A percentile compares a stretch with the other conserved stretches of the same genome.
phyloP scores from a whole-genome alignment of 2,888 invertebrate species.

The Troilus luridus region DNA sequence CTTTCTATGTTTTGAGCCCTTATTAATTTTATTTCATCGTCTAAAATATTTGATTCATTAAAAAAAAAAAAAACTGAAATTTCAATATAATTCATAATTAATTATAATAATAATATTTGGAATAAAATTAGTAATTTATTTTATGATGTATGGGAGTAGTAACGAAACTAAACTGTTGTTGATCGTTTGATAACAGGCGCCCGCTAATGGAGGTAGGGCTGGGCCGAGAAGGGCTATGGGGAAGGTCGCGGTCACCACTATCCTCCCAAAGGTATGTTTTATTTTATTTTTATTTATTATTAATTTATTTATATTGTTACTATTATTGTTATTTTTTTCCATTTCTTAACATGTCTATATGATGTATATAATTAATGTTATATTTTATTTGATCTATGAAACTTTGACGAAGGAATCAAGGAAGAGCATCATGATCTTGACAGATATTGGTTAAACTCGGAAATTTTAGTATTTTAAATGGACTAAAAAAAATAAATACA shows the following conservation, averaged over 20 bases:
- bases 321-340: neutral
- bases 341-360: constrained; percentile 64
- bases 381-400: neutral
- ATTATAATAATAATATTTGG: neutral
- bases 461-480: too few species aligned
- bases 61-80: neutral
- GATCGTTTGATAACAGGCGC: constrained; percentile 24
- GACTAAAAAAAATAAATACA: too few species aligned
- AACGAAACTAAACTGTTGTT: neutral
- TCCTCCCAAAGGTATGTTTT: constrained; percentile 77
- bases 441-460: too few species aligned
- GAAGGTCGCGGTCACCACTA: constrained; percentile 82
- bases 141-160: neutral
- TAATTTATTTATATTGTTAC: neutral
- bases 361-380: neutral
- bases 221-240: constrained; percentile 72
- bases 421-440: too few species aligned
- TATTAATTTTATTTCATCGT: neutral
- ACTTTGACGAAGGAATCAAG: too few species aligned
- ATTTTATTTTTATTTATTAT: constrained; percentile 14
- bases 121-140: neutral
- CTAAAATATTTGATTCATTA: neutral
- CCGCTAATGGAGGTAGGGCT: constrained; percentile 53
- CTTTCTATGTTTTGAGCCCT: neutral
- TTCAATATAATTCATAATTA: neutral